phyloP scores from a whole-genome alignment of 2,113 vertebrate species.

The Terrapene triunguis region DNA sequence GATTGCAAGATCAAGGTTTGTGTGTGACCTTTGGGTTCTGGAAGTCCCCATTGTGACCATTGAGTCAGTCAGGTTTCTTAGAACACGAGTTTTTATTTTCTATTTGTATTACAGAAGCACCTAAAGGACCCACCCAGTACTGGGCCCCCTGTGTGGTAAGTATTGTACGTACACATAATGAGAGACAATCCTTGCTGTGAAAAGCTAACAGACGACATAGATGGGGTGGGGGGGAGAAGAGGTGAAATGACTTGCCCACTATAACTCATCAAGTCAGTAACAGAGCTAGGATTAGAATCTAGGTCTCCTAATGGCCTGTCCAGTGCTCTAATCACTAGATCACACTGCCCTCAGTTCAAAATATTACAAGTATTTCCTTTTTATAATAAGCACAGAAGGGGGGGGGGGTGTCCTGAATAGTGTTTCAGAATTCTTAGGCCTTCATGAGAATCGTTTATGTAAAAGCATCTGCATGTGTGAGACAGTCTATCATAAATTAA shows the following conservation, averaged over 20 bases:
- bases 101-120: not conserved
- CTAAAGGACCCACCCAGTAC: not conserved
- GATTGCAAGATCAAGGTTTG: not conserved
- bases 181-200: not conserved
- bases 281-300: not conserved
- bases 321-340: not conserved
- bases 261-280: fast-evolving
- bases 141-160: not conserved
- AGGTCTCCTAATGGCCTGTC: fast-evolving
- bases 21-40: not conserved
- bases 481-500: not conserved
- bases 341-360: conserved; percentile 30
- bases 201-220: not conserved
- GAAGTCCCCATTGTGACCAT: not conserved
- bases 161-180: fast-evolving
- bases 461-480: not conserved
- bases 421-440: not conserved
- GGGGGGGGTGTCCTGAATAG: not conserved
- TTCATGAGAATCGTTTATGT: not conserved
- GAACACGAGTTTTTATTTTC: not conserved
- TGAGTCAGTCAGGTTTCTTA: not conserved
- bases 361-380: not conserved
- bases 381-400: not conserved
- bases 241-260: fast-evolving
- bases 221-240: no score